Conservation (phyloP, 2,113 vertebrate species). For the Myrmecobius fasciatus region DNA sequence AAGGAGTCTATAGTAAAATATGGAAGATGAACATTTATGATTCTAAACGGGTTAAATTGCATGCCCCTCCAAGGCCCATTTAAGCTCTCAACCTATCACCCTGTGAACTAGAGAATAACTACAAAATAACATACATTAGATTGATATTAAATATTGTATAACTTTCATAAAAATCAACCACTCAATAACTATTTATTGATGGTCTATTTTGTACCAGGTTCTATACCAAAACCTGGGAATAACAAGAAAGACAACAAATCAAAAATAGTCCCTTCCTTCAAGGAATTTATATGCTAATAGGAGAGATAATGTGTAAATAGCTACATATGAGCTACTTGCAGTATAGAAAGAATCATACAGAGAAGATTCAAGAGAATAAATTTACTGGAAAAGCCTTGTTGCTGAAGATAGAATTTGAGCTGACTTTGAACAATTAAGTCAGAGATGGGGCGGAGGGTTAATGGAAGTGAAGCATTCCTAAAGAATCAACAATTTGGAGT, state of each 20-base stretch:
- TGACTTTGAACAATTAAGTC: neutral
- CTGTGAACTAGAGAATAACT: neutral
- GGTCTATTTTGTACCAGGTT: too few species aligned
- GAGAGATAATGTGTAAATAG: neutral
- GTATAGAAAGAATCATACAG: neutral
- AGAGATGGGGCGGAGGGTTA: neutral
- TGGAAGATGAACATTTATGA: neutral
- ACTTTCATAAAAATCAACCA: neutral
- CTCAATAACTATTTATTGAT: neutral
- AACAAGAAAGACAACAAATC: neutral
- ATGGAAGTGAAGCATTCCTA: neutral
- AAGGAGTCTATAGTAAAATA: neutral
- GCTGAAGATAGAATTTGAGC: neutral
- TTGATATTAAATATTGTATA: neutral
- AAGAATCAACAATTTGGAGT: neutral
- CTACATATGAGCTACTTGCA: neutral
- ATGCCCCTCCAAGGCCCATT: neutral
- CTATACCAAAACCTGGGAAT: neutral
- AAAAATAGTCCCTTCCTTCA: neutral
- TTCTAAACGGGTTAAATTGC: neutral
- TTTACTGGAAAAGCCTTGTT: neutral
- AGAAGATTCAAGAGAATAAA: neutral
- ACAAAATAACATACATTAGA: neutral
- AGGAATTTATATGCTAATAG: neutral
- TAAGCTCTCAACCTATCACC: neutral